Conservation (phyloP, 2,797 vertebrate genomes). For the Ispidina lecontei region DNA sequence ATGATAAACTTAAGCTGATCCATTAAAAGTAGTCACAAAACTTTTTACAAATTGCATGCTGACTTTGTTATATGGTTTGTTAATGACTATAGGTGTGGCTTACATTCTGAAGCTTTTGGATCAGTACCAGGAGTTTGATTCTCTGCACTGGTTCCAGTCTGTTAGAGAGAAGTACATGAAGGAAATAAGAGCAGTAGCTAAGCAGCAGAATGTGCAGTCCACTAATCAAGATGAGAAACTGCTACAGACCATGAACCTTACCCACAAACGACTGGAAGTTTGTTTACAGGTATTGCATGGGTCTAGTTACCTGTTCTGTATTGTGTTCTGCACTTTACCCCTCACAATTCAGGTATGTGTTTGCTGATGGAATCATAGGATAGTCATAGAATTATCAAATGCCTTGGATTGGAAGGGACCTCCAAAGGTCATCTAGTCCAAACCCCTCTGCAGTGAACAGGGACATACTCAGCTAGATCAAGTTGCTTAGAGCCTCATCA, state of each 20-base stretch:
- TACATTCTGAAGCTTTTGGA: constrained; percentile 98
- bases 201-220: constrained; percentile 93
- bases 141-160: constrained; percentile 98
- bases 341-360: not conserved
- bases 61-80: constrained; percentile 15
- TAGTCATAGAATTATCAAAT: no score
- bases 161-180: constrained; percentile 95
- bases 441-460: no score
- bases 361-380: not conserved
- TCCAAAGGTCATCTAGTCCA: no score
- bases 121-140: constrained; percentile 98
- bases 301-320: not conserved
- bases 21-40: not conserved
- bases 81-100: constrained; percentile 87
- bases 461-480: no score
- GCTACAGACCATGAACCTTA: constrained; percentile 97
- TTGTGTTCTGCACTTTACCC: not conserved
- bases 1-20: not conserved
- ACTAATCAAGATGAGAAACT: constrained; percentile 94
- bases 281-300: constrained; percentile 89
- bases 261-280: constrained; percentile 94
- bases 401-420: no score
- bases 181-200: constrained; percentile 92
- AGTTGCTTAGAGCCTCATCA: no score
- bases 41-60: not conserved